Evolutionary conservation across 2,888 invertebrate species (phyloP).

Genomic region (Dynastes tityus): DNA sequence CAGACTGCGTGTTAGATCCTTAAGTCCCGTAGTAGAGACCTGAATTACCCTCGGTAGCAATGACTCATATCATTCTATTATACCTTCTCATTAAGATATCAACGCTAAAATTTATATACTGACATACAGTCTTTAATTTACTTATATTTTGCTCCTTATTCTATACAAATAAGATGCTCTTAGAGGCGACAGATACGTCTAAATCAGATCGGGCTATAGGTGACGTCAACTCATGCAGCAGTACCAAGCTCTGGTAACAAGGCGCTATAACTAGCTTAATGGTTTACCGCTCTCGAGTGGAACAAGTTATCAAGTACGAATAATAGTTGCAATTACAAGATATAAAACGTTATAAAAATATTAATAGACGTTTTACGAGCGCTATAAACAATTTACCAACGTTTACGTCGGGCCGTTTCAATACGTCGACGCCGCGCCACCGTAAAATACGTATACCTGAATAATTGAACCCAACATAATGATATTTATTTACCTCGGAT

Average conservation of each 20-base stretch:
- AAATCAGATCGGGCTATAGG: no score
- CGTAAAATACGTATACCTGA: neutral
- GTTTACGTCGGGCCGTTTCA: slow-evolving; percentile 11
- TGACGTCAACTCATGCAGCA: no score
- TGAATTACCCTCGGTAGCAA: no score
- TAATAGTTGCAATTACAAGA: slow-evolving; percentile 53
- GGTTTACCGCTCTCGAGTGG: slow-evolving; percentile 37
- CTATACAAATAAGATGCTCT: no score
- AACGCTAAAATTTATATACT: no score
- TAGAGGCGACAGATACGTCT: no score
- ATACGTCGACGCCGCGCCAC: neutral
- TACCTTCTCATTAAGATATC: no score
- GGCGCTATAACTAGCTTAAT: slow-evolving; percentile 21
- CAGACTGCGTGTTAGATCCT: no score
- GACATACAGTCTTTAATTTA: no score
- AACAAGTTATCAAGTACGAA: slow-evolving; percentile 52
- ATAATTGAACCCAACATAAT: slow-evolving; percentile 4
- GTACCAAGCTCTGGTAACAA: neutral
- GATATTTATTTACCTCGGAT: slow-evolving; percentile 4
- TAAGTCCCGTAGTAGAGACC: no score
- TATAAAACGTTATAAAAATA: slow-evolving; percentile 53
- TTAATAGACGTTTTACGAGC: slow-evolving; percentile 52
- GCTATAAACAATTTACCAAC: slow-evolving; percentile 22
- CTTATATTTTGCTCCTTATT: no score
- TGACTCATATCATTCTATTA: no score